These are phyloP conservation scores for Pygmarrhopalites habei DNA, from an alignment of 1,140 invertebrate species.

Conservation along the genomic window DNA sequence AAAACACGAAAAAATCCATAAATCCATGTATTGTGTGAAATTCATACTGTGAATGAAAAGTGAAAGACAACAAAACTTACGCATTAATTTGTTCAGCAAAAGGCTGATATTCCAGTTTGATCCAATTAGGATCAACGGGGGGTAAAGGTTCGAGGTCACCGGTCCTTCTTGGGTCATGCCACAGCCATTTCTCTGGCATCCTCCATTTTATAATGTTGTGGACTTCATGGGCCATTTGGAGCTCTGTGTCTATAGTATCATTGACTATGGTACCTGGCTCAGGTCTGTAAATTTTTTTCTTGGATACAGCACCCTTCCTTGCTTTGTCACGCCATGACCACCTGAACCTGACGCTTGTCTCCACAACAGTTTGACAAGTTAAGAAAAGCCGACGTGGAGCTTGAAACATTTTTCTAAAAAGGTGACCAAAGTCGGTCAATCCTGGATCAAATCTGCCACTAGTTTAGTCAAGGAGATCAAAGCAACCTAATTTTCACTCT, in stretches of 20 bases:
- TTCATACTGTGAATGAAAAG: not conserved
- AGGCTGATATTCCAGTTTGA: slow-evolving; percentile 21
- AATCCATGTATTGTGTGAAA: not conserved
- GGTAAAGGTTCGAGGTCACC: slow-evolving; percentile 18
- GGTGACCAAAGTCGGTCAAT: too few relatives aligned
- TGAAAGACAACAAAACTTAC: slow-evolving; percentile 12
- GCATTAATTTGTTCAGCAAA: slow-evolving; percentile 21
- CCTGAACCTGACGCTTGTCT: too few relatives aligned
- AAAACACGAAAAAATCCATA: not conserved
- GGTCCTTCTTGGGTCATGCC: slow-evolving; percentile 18
- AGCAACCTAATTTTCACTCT: too few relatives aligned
- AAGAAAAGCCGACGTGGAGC: too few relatives aligned
- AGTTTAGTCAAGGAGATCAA: too few relatives aligned
- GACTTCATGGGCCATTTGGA: slow-evolving; percentile 28
- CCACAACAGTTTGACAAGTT: too few relatives aligned
- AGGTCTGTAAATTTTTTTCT: too few relatives aligned
- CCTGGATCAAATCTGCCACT: too few relatives aligned
- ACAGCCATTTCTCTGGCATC: slow-evolving; percentile 8
- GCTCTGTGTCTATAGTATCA: not conserved
- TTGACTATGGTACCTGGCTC: too few relatives aligned
- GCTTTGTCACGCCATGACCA: too few relatives aligned
- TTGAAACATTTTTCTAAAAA: too few relatives aligned
- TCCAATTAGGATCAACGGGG: slow-evolving; percentile 20
- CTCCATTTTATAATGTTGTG: slow-evolving; percentile 34
- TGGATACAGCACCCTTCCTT: too few relatives aligned